Percentiles rank a stretch among this genome's conserved stretches.
Conservation (phyloP, 2,888 invertebrate species). For the Dynastes tityus region DNA sequence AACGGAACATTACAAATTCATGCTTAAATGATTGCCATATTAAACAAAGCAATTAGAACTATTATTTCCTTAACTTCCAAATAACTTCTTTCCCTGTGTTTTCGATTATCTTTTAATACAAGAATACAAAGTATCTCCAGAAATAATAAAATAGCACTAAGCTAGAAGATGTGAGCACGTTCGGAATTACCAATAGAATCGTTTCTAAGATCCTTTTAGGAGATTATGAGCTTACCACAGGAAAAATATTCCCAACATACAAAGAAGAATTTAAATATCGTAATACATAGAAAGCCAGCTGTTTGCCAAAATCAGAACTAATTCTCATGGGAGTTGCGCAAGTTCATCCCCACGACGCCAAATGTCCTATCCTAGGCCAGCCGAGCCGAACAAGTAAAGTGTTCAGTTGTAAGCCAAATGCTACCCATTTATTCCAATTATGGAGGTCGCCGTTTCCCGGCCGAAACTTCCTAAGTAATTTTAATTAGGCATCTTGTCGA, state of each 20-base stretch:
- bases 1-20: too few relatives aligned
- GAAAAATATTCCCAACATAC: constrained; percentile 17
- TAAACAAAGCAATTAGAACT: too few relatives aligned
- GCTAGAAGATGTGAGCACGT: constrained; percentile 1
- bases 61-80: too few relatives aligned
- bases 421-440: constrained; percentile 49
- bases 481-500: constrained; percentile 33
- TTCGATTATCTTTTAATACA: too few relatives aligned
- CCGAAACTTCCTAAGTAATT: constrained; percentile 40
- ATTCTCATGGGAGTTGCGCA: constrained; percentile 46
- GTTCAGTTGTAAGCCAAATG: constrained; percentile 45
- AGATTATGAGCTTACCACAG: constrained; percentile 21
- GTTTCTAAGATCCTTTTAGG: constrained; percentile 14
- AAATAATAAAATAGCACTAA: too few relatives aligned
- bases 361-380: constrained; percentile 25
- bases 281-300: constrained; percentile 11
- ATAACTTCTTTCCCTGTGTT: too few relatives aligned
- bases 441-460: constrained; percentile 22
- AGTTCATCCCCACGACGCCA: constrained; percentile 32
- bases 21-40: too few relatives aligned
- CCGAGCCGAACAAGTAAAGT: constrained; percentile 46
- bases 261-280: constrained; percentile 33
- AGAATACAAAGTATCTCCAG: too few relatives aligned
- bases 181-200: constrained; percentile 1
- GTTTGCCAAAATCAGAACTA: constrained; percentile 48